Base-by-base conservation (phyloP, 2,797 vertebrate species). In the Rhinogobio ventralis region DNA sequence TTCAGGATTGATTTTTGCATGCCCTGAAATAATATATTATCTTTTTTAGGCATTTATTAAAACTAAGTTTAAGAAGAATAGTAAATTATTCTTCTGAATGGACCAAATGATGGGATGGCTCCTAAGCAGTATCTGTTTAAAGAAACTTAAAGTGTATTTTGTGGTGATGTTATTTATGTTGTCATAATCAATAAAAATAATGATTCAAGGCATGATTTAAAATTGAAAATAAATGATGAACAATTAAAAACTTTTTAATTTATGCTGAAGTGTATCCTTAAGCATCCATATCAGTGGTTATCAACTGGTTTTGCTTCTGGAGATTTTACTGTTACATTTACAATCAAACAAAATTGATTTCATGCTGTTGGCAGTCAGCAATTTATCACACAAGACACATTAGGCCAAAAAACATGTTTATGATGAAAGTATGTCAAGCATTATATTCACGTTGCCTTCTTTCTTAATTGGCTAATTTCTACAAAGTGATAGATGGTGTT, bases 141-240 rank as follows among this genome's bases (percentile, higher is more conserved):
- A 73, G 20, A 84, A 68, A 55, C 49, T 42, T 77, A 19, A 25
- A 42, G 64, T 69, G 36, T 33, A 75, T 62, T 79, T n/a, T 76
- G 60, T 87, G 45, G 39, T 77, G 79, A 57, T 83, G 73, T 89
- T 88, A 14, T 84, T 72, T 87, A 74, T 78, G 69, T 91, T 89
- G 90, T 91, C 91, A 90, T 79, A 89, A 88, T 92, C 90, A 23
- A 78, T 90, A 33, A 14, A 73, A 60, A 64, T 53, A 80, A 74
- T 33, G 55, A 66, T 53, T 80, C 76, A 80, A 85, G 83, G 83
- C 60, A 80, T 80, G 83, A 80, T 74, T 64, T 9, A 30, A 62
- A 9, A 23, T 57, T 14, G 10, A 55, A 66, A 39, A 28, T 10
- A 28, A 8, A n/a, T 17, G 13, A 9, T 69, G 7, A 66, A 36